These are phyloP conservation scores for Theonella swinhoei DNA, from an alignment of 37 sponge, comb jelly and placozoan genomes.

Conservation along the genomic window DNA sequence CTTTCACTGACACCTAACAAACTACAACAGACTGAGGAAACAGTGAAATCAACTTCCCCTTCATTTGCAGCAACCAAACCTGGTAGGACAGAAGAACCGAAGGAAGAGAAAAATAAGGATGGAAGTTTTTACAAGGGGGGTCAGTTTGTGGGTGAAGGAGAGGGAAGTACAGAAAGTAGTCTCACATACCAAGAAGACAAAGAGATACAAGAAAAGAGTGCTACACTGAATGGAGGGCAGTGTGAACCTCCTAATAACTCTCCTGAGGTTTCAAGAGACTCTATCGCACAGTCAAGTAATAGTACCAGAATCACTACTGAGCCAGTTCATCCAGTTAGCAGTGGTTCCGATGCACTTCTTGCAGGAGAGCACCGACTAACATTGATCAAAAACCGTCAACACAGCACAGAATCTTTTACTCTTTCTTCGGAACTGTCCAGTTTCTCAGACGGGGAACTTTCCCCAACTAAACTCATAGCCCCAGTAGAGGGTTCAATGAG, in stretches of 20 bases:
- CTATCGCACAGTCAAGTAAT: background rate
- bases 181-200: background rate
- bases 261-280: background rate
- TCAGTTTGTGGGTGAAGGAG: background rate
- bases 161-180: background rate
- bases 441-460: constrained; percentile 15
- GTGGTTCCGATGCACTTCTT: background rate
- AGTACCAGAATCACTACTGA: background rate
- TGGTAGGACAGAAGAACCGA: background rate
- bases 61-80: background rate
- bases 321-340: background rate
- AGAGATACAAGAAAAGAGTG: background rate
- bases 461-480: background rate
- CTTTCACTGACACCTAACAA: background rate
- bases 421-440: constrained; percentile 24
- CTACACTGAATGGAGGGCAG: background rate
- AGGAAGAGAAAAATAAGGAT: background rate
- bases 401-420: constrained; percentile 7
- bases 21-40: background rate
- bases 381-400: background rate
- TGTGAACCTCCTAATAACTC: background rate
- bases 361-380: too few species aligned
- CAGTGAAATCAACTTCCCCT: background rate
- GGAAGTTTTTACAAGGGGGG: too few species aligned
- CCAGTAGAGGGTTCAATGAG: background rate